Evolutionary conservation across 1,140 invertebrate species (phyloP), one percentile per base, ranked within the genome.

Genomic region (Pseudomyrmex sp.): DNA sequence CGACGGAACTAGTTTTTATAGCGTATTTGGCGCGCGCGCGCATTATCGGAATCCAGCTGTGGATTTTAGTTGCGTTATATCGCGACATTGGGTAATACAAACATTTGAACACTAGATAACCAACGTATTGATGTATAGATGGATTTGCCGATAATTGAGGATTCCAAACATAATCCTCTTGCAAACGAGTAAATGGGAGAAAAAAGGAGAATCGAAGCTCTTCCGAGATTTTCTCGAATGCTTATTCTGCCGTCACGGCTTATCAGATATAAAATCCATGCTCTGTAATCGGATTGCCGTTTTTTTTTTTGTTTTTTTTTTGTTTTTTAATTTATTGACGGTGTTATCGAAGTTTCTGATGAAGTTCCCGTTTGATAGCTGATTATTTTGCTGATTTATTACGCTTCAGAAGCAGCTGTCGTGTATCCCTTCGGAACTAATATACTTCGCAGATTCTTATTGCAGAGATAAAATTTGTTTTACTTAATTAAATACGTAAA

Each of bases 351-450:
- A 65, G 48, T 44, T 35, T 35, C 0, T 18, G 9, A 54, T 50
- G 9, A 75, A 23, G 15, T 26, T 2, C 7, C 23, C 2, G 4
- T 75, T 48, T 20, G 26, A 8, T 50, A 35, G 9, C 2, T 0
- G 13, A 75, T 75, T 50, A 75, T n/a, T 74, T 23, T 18, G 26
- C 26, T 48, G 26, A 13, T 52, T 50, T 23, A 61, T 74, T 61
- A n/a, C 7, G 13, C n/a, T 23, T 3, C 8, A 1, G 12, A 35
- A 50, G 20, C 9, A 12, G 4, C 13, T 26, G 7, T 5, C 1
- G 15, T 15, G 1, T 35, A 44, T 23, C 10, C 9, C 3, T 13
- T 12, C 35, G 35, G n/a, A 70, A 56, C 26, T 58, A 35, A 59
- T 44, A 59, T 44, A 20, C 44, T 44, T 73, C 9, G 15, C 7